Conservation (phyloP, 1,140 invertebrate species). For the Periplaneta americana region DNA sequence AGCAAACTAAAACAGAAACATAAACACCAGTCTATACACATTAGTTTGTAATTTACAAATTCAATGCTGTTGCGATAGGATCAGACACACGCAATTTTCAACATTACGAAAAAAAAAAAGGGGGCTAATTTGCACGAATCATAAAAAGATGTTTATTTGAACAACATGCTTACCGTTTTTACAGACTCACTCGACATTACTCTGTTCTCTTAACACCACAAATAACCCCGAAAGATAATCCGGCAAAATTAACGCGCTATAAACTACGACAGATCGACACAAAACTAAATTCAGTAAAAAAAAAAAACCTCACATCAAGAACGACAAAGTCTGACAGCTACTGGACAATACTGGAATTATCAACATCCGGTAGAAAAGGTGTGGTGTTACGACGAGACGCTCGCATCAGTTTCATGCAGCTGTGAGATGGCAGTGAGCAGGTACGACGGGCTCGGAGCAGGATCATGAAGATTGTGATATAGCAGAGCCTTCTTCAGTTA, state of each 20-base stretch:
- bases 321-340: not conserved
- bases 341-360: not conserved
- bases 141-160: not conserved
- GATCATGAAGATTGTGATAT: no score
- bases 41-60: no score
- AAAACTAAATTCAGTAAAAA: not conserved
- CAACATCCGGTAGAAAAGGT: not conserved
- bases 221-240: not conserved
- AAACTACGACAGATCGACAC: not conserved
- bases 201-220: no score
- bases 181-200: conserved; percentile 11
- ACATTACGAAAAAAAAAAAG: not conserved
- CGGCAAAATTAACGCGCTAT: not conserved
- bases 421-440: no score
- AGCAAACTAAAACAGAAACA: conserved; percentile 56
- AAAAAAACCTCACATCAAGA: not conserved
- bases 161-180: conserved; percentile 1
- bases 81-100: no score
- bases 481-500: no score
- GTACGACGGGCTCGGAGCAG: no score
- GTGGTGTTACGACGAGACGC: no score
- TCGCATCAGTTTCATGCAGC: no score
- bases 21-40: no score
- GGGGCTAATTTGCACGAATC: not conserved
- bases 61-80: no score